These are phyloP conservation scores for Pelochelys cantorii DNA, from an alignment of 2,797 vertebrate species.

Conservation along the genomic window DNA sequence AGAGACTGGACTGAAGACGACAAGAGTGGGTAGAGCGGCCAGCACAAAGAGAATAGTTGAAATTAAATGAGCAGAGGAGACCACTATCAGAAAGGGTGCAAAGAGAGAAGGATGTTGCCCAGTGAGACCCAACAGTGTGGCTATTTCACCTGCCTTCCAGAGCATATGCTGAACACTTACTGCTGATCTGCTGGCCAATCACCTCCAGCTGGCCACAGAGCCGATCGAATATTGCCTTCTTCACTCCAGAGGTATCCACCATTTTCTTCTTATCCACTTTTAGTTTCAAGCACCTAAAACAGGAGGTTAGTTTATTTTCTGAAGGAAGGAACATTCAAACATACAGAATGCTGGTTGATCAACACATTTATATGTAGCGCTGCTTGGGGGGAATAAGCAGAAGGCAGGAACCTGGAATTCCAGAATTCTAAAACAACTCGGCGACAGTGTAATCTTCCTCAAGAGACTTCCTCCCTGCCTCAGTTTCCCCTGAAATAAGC, in stretches of 20 bases:
- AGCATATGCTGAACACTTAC: slow-evolving; percentile 77
- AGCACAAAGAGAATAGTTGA: neutral
- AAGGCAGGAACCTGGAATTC: neutral
- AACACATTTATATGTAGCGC: neutral
- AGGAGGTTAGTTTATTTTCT: neutral
- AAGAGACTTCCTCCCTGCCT: neutral
- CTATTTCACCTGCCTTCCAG: neutral
- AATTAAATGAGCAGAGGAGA: neutral
- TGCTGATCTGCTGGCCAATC: slow-evolving; percentile 79
- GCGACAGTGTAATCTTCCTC: neutral
- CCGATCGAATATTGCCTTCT: slow-evolving; percentile 87
- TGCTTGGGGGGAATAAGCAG: neutral
- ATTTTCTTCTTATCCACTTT: slow-evolving; percentile 88
- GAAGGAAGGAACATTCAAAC: neutral
- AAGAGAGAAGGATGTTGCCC: neutral
- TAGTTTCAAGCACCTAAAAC: slow-evolving; percentile 86
- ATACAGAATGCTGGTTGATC: neutral
- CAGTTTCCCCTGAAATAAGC: neutral
- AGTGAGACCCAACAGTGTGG: neutral
- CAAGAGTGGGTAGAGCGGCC: neutral
- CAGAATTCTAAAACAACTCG: neutral
- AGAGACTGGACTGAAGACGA: neutral
- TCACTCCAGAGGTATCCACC: slow-evolving; percentile 83
- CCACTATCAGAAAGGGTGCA: neutral
- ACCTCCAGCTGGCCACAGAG: slow-evolving; percentile 86